These are phyloP conservation scores for Phylloscopus trochilus DNA, from an alignment of 2,113 vertebrate genomes.

Conservation along the genomic window DNA sequence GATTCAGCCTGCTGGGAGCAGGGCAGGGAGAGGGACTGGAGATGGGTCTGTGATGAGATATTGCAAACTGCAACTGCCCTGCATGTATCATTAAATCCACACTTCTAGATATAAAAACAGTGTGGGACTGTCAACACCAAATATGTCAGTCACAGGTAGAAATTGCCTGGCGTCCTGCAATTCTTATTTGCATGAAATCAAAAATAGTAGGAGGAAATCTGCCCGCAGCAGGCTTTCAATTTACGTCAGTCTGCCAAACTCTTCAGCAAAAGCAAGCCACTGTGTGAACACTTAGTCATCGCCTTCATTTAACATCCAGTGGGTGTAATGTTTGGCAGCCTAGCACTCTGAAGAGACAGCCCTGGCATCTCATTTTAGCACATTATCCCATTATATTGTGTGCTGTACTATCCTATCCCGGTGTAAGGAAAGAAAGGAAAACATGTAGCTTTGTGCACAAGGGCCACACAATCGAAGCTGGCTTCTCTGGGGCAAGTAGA, in stretches of 20 bases:
- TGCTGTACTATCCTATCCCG: neutral
- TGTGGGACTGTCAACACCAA: constrained; percentile 48
- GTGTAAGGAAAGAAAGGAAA: constrained; percentile 6
- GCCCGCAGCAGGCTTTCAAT: constrained; percentile 64
- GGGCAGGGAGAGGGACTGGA: neutral
- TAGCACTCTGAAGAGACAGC: constrained; percentile 26
- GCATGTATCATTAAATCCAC: neutral
- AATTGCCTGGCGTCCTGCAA: constrained; percentile 35
- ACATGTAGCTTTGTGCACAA: neutral
- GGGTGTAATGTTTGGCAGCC: constrained; percentile 66
- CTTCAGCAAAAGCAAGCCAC: constrained; percentile 27
- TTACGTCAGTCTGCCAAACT: constrained; percentile 67
- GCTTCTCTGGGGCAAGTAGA: neutral
- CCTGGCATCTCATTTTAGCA: constrained; percentile 46
- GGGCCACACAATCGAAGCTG: neutral
- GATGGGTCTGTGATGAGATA: neutral
- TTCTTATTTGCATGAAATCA: constrained; percentile 65
- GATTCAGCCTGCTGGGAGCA: neutral
- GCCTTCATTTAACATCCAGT: constrained; percentile 59
- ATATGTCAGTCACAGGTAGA: constrained; percentile 65
- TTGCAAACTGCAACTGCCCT: neutral
- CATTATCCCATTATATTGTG: constrained; percentile 34
- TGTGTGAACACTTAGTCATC: constrained; percentile 63
- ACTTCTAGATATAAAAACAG: constrained; percentile 23
- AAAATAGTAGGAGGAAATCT: constrained; percentile 68